phyloP scores from a whole-genome alignment of 2,797 vertebrate genomes.

The Acanthiza pusilla region DNA sequence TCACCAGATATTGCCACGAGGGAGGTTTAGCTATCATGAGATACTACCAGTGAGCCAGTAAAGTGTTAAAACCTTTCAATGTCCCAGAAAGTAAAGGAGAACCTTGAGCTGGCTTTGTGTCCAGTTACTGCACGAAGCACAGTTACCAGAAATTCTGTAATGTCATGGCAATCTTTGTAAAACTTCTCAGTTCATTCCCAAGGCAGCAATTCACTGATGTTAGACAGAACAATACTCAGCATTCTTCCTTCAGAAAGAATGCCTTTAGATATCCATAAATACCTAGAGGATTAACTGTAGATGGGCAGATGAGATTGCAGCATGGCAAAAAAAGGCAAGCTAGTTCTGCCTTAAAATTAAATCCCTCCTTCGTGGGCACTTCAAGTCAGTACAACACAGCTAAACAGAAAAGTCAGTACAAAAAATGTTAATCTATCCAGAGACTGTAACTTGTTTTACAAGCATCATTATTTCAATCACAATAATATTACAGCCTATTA shows the following conservation, averaged over 20 bases:
- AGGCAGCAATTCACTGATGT: background rate
- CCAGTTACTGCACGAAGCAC: background rate
- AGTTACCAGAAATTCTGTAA: background rate
- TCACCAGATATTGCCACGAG: background rate
- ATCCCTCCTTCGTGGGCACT: background rate
- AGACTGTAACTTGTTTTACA: background rate
- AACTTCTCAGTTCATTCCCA: background rate
- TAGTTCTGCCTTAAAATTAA: background rate
- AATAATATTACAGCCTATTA: background rate
- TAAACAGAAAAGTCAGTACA: background rate
- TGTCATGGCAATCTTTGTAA: background rate
- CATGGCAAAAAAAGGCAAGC: background rate
- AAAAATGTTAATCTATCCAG: background rate
- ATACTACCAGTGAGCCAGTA: background rate
- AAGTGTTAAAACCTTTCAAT: background rate
- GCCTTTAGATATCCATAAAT: background rate
- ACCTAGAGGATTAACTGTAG: background rate
- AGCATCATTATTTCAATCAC: background rate
- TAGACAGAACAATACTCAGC: background rate
- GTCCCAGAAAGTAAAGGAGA: background rate
- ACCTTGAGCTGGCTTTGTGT: background rate
- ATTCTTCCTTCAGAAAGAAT: background rate
- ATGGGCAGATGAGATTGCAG: background rate
- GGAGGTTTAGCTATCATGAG: background rate
- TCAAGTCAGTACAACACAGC: background rate